A percentile compares a stretch with the other conserved stretches of the same genome.
phyloP scores from a whole-genome alignment of 2,888 invertebrate species.

The Patella depressa region DNA sequence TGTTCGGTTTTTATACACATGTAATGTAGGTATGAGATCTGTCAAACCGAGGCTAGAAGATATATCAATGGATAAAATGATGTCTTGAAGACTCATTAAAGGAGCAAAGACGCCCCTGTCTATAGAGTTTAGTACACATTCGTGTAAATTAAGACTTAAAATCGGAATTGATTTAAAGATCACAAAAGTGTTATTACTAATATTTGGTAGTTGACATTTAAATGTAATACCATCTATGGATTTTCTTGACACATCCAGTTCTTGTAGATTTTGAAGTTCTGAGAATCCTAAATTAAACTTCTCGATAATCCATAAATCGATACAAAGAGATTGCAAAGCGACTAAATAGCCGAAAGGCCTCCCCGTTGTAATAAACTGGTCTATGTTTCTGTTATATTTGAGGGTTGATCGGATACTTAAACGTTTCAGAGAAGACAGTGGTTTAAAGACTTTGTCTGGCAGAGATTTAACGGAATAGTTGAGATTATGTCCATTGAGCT shows the following conservation, averaged over 20 bases:
- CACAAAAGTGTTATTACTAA: not conserved
- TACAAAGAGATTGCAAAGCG: not conserved
- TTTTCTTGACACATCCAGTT: not conserved
- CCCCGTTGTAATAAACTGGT: no score
- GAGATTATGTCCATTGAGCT: not conserved
- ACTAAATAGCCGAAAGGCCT: no score
- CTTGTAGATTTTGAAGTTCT: not conserved
- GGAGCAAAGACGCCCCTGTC: not conserved
- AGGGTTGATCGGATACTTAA: no score
- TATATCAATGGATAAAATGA: not conserved
- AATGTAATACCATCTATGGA: not conserved
- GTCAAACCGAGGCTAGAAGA: not conserved
- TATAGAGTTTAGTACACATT: not conserved
- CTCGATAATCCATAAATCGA: not conserved
- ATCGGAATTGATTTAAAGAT: not conserved
- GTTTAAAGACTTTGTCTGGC: not conserved
- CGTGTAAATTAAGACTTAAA: not conserved
- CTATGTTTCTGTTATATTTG: no score
- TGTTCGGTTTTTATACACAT: not conserved
- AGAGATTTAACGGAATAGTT: not conserved
- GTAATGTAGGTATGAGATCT: not conserved
- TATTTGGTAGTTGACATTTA: not conserved
- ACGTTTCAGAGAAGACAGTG: not conserved
- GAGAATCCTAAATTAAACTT: not conserved
- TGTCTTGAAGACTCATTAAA: not conserved